phyloP scores from a whole-genome alignment of 2,888 invertebrate species.

The Sisyra nigra region DNA sequence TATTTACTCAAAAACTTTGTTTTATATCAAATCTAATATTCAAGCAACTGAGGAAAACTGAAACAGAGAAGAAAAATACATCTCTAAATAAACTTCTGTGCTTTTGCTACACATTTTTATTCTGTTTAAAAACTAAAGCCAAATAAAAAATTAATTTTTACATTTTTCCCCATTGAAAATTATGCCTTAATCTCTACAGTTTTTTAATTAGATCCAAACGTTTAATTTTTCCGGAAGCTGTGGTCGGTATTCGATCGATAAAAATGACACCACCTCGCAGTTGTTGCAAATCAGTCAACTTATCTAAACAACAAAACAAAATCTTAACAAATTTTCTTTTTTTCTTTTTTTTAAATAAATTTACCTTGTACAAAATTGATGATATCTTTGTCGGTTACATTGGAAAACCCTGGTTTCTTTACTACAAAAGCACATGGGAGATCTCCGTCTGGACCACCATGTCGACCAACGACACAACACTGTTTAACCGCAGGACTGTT shows the following conservation, averaged over 20 bases:
- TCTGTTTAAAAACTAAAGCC: too few species aligned
- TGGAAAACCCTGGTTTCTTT: slow-evolving; percentile 14
- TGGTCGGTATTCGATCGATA: neutral
- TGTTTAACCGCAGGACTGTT: slow-evolving; percentile 30
- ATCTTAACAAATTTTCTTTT: too few species aligned
- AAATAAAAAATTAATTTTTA: too few species aligned
- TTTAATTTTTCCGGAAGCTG: neutral
- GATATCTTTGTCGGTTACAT: neutral
- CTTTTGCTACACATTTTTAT: too few species aligned
- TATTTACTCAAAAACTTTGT: too few species aligned
- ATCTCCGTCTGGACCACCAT: slow-evolving; percentile 26
- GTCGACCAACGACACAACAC: slow-evolving; percentile 31
- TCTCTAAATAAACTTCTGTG: too few species aligned
- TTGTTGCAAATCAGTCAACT: neutral
- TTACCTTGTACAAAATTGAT: slow-evolving; percentile 1
- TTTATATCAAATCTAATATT: too few species aligned
- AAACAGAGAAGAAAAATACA: too few species aligned
- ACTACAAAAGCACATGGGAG: slow-evolving; percentile 26
- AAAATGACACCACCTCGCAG: neutral
- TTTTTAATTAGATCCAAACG: too few species aligned
- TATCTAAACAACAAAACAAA: neutral
- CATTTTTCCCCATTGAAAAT: too few species aligned
- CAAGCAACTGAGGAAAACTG: too few species aligned
- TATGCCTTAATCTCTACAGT: too few species aligned
- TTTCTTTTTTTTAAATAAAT: neutral